Base-by-base conservation (phyloP, 1,140 invertebrate species). In the Frieseomelitta varia region DNA sequence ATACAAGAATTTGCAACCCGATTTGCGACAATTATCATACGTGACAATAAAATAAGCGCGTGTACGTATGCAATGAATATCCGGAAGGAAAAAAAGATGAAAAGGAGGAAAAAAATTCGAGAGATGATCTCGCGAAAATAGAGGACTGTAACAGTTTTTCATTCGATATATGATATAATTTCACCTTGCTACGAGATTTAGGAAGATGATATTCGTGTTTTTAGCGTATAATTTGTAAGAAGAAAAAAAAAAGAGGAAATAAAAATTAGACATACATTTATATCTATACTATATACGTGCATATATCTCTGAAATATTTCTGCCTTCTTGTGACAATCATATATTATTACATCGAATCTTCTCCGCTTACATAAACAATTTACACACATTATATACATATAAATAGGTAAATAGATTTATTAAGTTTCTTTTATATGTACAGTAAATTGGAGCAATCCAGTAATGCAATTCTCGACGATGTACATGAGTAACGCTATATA, bases 311-410 rank as follows among this genome's bases (percentile, higher is more conserved):
- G 51, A 68, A 53, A 47, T 68, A 6, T 69, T 79, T 4, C 4
- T 15, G 10, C 19, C 1, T 39, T 21, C 3, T 39, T 34, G 24
- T 15, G 10, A 19, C 21, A 24, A 68, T 51, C 14, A 14, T 12
- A 11, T 21, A n/a, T 12, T 1, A 19, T 58, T 61, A 61, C n/a
- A 27, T 72, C 53, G 47, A 14, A 34, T 12, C 11, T 30, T 72
- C 53, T 51, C 34, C 14, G 61, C 58, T 80, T 80, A 80, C 67
- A 51, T 71, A 71, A 79, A 61, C 19, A 72, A n/a, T 61, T 47
- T 24, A 21, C n/a, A 14, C 12, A 27, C 4, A 11, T 71, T 27
- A 21, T n/a, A 19, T 24, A 34, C n/a, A 21, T 11, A 61, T 61
- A n/a, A 24, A 61, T 61, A n/a, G 11, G 34, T 51, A 47, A 47